phyloP scores from a whole-genome alignment of 2,888 invertebrate species.

The Alcis repandata region DNA sequence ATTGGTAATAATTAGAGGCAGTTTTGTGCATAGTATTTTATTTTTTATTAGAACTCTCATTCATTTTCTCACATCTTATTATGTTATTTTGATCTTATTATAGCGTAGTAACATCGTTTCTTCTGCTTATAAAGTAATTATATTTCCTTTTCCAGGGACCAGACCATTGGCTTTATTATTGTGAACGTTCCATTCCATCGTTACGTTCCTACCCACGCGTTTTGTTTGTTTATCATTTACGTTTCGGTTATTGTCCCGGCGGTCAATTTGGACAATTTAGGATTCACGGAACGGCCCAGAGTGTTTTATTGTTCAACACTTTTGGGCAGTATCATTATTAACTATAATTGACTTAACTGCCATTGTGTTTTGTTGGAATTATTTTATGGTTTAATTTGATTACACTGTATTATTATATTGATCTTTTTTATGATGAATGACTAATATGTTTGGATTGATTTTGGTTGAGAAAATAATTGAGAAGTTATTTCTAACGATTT shows the following conservation, averaged over 20 bases:
- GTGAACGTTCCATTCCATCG: conserved; percentile 39
- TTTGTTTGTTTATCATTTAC: conserved; percentile 54
- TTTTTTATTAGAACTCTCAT: neutral
- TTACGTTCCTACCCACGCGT: conserved; percentile 50
- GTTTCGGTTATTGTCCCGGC: conserved; percentile 49
- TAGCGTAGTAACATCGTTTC: neutral
- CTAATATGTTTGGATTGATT: neutral
- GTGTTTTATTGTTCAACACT: conserved; percentile 59
- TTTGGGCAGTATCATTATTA: conserved; percentile 49
- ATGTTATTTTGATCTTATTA: too few relatives aligned
- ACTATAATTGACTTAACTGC: conserved; percentile 53
- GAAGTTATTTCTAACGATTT: neutral
- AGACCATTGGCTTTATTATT: conserved; percentile 20
- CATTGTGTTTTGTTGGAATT: conserved; percentile 45
- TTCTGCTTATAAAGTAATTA: conserved; percentile 21
- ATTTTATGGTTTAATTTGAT: conserved; percentile 41
- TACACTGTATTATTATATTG: conserved; percentile 10
- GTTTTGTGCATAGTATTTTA: neutral
- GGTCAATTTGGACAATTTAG: conserved; percentile 47
- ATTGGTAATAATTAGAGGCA: too few relatives aligned
- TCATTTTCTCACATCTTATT: neutral
- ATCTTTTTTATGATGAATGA: conserved; percentile 9
- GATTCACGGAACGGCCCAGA: conserved; percentile 44
- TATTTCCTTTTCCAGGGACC: conserved; percentile 9
- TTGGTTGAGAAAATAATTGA: neutral